Evolutionary conservation across 2,888 invertebrate genomes (phyloP), one percentile per base, ranked within the genome.

Genomic region (Empis stercorea): DNA sequence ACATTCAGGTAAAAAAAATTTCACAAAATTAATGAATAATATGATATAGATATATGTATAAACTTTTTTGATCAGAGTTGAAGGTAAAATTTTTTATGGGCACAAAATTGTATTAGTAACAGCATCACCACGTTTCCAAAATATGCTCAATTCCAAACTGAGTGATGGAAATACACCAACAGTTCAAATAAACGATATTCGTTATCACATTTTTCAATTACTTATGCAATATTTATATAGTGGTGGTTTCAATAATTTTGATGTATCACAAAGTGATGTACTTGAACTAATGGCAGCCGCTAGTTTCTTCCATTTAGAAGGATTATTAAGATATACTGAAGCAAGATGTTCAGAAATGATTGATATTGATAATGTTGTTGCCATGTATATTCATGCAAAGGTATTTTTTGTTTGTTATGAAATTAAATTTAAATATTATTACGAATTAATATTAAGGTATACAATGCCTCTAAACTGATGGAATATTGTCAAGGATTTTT

Each of bases 91-190:
- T 20, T 92, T 94, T 70, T 93, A 91, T 66, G 93, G 89, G 0
- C 94, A 94, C 68, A 91, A 92, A 71, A 92, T 94, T 54, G 91
- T 94, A 34, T 72, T 94, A 48, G 88, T 93, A 41, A 93, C 92
- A 3, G 89, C 89, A 49, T 92, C 91, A 4, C 81, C 87, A 13
- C 75, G 89, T 45, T 81, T 92, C 56, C 79, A 88, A 55, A 85
- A 84, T 45, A 91, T 92, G 89, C 72, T 92, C 38, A 81, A 81
- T 58, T 81, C 82, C 7, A 83, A 81, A 59, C 64, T 81, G 50
- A 81, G 80, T 56, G 83, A 84, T 55, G 80, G 81, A 41, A 81
- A 76, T 57, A 76, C 88, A 30, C 89, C 91, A 1, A 84, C 88
- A 36, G 87, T 92, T 47, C 89, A 91, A 68, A 91, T 93, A 57